Evolutionary conservation across 2,888 invertebrate genomes (phyloP).

Genomic region (Himalopsyche kuldschensis): DNA sequence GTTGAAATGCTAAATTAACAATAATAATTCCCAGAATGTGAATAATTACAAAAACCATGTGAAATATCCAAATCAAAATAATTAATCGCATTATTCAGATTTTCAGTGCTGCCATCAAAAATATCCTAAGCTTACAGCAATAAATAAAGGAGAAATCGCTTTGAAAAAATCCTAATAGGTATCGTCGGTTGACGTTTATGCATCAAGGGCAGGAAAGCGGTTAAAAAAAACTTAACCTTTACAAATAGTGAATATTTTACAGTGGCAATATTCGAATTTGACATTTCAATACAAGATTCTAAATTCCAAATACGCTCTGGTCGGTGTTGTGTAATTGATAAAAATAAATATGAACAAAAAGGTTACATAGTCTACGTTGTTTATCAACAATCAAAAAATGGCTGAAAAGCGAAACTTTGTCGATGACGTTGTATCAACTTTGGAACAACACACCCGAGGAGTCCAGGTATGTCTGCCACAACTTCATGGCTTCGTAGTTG

Average conservation of each 20-base stretch:
- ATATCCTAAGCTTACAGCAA: no score
- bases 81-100: no score
- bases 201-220: no score
- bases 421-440: slow-evolving; percentile 3
- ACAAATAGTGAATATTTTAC: background rate
- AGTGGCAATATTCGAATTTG: background rate
- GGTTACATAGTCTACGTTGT: background rate
- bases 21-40: no score
- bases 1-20: no score
- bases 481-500: background rate
- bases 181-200: no score
- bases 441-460: slow-evolving; percentile 33
- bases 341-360: slow-evolving; percentile 34
- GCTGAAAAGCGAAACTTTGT: slow-evolving; percentile 14
- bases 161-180: no score
- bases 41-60: no score
- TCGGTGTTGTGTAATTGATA: slow-evolving; percentile 34
- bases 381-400: slow-evolving; percentile 6
- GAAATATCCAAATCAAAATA: no score
- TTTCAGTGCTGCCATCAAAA: no score
- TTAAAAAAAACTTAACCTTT: background rate
- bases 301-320: background rate
- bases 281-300: background rate
- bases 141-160: no score
- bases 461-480: slow-evolving; percentile 22